A percentile compares a stretch with the other conserved stretches of the same genome.
Evolutionary conservation across 2,888 invertebrate genomes (phyloP).

Genomic region (Athrips mouffetella): DNA sequence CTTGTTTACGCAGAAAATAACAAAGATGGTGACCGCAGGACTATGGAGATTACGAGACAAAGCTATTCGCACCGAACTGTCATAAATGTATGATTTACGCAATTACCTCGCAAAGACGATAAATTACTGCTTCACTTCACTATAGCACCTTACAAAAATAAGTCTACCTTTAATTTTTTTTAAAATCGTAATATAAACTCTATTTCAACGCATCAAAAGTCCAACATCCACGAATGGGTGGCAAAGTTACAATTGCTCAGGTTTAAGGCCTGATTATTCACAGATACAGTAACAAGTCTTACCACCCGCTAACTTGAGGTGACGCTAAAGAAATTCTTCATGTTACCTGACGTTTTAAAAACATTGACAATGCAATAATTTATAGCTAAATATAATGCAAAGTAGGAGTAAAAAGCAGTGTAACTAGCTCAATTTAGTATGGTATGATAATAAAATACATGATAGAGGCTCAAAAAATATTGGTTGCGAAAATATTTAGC

Average conservation of each 20-base stretch:
- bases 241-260: slow-evolving; percentile 31
- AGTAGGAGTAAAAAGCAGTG: slow-evolving; percentile 26
- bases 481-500: too few species aligned
- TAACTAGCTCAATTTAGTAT: too few species aligned
- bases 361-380: slow-evolving; percentile 27
- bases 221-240: slow-evolving; percentile 5
- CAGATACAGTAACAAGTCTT: slow-evolving; percentile 65
- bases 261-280: slow-evolving; percentile 63
- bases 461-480: too few species aligned
- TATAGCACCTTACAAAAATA: slow-evolving; percentile 43
- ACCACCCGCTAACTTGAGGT: slow-evolving; percentile 72
- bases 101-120: slow-evolving; percentile 70
- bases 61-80: slow-evolving; percentile 57
- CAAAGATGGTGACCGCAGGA: slow-evolving; percentile 45
- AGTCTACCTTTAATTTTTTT: slow-evolving; percentile 22
- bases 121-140: slow-evolving; percentile 70
- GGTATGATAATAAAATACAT: too few species aligned
- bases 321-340: slow-evolving; percentile 53
- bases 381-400: slow-evolving; percentile 27
- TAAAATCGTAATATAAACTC: slow-evolving; percentile 28
- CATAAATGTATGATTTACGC: slow-evolving; percentile 78
- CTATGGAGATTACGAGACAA: slow-evolving; percentile 54
- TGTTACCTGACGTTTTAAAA: slow-evolving; percentile 38
- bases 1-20: slow-evolving; percentile 57
- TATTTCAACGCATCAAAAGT: slow-evolving; percentile 28